Evolutionary conservation across 1,140 invertebrate species (phyloP).

Genomic region (Sycophaga agraensis): DNA sequence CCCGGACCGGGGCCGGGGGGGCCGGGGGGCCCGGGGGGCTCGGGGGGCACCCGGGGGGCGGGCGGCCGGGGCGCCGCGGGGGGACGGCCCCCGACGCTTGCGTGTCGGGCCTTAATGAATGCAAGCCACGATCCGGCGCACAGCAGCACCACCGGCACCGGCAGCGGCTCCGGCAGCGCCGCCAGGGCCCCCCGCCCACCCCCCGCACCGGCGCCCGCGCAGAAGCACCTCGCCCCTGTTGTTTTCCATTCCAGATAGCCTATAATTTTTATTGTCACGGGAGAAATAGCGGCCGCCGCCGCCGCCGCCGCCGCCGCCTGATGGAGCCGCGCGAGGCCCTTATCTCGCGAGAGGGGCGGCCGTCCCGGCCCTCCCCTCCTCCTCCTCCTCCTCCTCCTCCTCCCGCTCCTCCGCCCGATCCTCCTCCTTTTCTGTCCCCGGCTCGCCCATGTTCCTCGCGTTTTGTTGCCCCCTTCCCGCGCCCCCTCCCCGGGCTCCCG

Average conservation of each 20-base stretch:
- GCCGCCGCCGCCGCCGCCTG: no score
- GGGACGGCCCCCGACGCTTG: constrained; percentile 51
- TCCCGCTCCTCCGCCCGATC: constrained; percentile 1
- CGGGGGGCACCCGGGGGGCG: background rate
- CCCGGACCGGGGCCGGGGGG: background rate
- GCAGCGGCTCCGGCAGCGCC: constrained; percentile 9
- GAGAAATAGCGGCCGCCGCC: constrained; percentile 61
- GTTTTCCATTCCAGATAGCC: constrained; percentile 66
- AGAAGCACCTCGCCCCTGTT: constrained; percentile 64
- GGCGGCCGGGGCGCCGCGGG: constrained; percentile 16
- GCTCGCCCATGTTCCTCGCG: constrained; percentile 47
- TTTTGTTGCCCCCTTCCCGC: constrained; percentile 49
- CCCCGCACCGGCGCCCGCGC: constrained; percentile 31
- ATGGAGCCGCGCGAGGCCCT: constrained; percentile 37
- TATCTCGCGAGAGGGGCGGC: constrained; percentile 46
- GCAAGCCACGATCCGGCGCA: constrained; percentile 62
- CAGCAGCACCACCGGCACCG: constrained; percentile 4
- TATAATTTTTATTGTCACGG: constrained; percentile 70
- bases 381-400: constrained; percentile 30
- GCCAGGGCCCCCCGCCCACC: no score
- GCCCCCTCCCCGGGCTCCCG: background rate
- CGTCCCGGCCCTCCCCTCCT: constrained; percentile 51
- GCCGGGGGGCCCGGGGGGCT: background rate
- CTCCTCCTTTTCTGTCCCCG: constrained; percentile 52
- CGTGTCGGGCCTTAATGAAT: constrained; percentile 66